Evolutionary conservation across 2,113 vertebrate species (phyloP), one percentile per base, ranked within the genome.

Genomic region (Ceuthmochares aereus): DNA sequence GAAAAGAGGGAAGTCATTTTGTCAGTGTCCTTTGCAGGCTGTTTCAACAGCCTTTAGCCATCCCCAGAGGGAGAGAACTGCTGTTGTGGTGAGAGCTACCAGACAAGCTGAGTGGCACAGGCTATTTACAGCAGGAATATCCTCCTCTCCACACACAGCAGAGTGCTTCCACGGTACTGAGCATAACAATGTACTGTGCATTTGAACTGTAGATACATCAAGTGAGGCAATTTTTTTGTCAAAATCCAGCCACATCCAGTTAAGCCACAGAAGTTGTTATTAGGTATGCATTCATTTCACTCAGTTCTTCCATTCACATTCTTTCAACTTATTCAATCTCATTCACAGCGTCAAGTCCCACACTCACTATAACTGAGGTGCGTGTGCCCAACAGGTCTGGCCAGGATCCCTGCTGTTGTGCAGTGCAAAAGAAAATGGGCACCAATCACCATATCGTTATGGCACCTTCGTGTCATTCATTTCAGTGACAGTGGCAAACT

Each of bases 171-270:
- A 22, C 14, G 21, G 67, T n/a, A 43, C 7, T 7, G 22, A 43
- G 36, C 7, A 1, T 34, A 42, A 49, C 25, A 54, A 22, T 2
- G 0, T 30, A 25, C 54, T 52, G 59, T 0, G 0, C 1, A 0
- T 49, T 82, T 1, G 0, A 0, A 29, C 49, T 32, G 49, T 36
- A 81, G 51, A 19, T 8, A 72, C 15, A 36, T 19, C 63, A 66
- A 15, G 73, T 29, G 47, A 69, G 42, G 68, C 51, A n/a, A n/a
- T 10, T 40, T 40, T 40, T 40, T 40, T 40, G 40, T 40, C 60
- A 13, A 87, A 82, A 64, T 27, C n/a, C 43, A 34, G 9, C 72
- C 74, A 45, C 27, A 27, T 15, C 13, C 66, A 82, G 64, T 64
- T 59, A 49, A 78, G 12, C 47, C 86, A 43, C 23, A 78, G 66